Evolutionary conservation across 1,140 invertebrate genomes (phyloP), one percentile per base, ranked within the genome.

Genomic region (Drosophila cardini): DNA sequence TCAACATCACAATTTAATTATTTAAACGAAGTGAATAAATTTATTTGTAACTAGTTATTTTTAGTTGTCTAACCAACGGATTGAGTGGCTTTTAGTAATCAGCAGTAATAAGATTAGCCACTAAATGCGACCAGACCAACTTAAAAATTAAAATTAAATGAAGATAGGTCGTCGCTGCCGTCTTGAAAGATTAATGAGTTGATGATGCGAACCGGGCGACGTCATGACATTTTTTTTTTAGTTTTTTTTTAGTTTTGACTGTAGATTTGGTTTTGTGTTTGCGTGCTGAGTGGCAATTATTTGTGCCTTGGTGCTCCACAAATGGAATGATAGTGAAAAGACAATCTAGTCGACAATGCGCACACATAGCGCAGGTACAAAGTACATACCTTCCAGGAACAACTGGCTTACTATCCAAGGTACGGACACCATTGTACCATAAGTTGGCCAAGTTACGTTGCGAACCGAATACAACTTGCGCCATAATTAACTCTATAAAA

Each of bases 211-310:
- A 21, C 38, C 21, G 38, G 32, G 9, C 38, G 67, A 72, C 30
- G 26, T 40, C 26, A 26, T 5, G 21, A 4, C 4, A 26, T 26
- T 26, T 26, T 26, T 26, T n/a, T n/a, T n/a, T n/a, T n/a, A n/a
- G 21, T 21, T 2, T 26, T 26, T 26, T 26, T 26, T n/a, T n/a
- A n/a, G 21, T 26, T 26, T 26, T 26, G 21, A 26, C 21, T 26
- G 21, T 5, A 5, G 21, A 26, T 18, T 34, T 80, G 46, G 18
- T 15, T 63, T 65, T 65, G 38, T 34, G 52, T 63, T 86, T 83
- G 83, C 83, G 83, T 86, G 83, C 53, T 48, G 45, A 50, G 32
- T 50, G 65, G 61, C 67, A 79, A 86, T 87, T 86, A 86, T 76
- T 76, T 73, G 8, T 46, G 36, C 15, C 15, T 34, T 21, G 46